Percentiles rank a stretch among this genome's conserved stretches.
phyloP scores from a whole-genome alignment of 2,113 vertebrate genomes.

The Tamias sibiricus region DNA sequence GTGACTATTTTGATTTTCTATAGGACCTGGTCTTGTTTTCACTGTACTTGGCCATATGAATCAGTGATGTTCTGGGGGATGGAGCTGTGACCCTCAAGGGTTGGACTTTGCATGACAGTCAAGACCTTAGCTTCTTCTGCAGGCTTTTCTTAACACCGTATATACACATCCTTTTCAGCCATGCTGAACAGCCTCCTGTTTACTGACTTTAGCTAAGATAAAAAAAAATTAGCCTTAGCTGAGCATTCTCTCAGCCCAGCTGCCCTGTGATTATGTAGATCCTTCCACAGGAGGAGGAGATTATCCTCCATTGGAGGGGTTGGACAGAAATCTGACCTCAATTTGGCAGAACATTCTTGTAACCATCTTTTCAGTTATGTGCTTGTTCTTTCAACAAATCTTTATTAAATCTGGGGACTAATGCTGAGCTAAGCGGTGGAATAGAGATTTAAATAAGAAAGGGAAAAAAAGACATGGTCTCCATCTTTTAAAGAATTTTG shows the following conservation, averaged over 20 bases:
- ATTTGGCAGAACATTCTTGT: background rate
- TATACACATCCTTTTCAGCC: background rate
- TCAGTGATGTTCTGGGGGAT: background rate
- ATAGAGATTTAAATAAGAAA: slow-evolving; percentile 29
- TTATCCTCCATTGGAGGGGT: background rate
- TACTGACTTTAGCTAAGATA: background rate
- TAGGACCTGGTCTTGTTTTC: background rate
- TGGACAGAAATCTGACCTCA: background rate
- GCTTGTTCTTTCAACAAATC: background rate
- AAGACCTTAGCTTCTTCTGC: background rate
- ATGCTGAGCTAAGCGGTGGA: background rate
- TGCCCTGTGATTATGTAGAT: background rate
- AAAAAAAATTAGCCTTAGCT: background rate
- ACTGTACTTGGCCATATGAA: background rate
- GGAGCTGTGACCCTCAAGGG: background rate
- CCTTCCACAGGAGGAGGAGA: background rate
- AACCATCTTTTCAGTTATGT: background rate
- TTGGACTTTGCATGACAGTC: too few species aligned
- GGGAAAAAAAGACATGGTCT: background rate
- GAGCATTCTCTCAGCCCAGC: background rate
- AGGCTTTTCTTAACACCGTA: background rate
- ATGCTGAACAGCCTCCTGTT: background rate
- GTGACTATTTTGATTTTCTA: background rate
- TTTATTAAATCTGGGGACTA: slow-evolving; percentile 6
- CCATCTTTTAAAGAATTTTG: background rate